A percentile compares a stretch with the other conserved stretches of the same genome.
These are phyloP conservation scores for Thunnus thynnus DNA, from an alignment of 2,113 vertebrate genomes.

Conservation along the genomic window DNA sequence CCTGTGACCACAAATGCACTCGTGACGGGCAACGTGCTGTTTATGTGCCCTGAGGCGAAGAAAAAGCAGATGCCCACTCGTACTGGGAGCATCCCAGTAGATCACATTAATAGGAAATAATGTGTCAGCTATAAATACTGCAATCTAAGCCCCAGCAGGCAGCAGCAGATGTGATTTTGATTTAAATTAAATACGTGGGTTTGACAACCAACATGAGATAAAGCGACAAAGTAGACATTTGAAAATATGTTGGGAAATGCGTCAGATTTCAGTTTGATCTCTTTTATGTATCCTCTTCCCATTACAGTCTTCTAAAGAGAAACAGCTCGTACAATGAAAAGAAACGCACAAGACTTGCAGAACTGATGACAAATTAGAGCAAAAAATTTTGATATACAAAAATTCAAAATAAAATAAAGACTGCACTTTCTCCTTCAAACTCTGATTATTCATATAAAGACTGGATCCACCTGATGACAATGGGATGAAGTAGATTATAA, in stretches of 20 bases:
- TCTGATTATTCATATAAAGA: slow-evolving; percentile 1
- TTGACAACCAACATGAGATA: not conserved
- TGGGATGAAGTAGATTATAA: not conserved
- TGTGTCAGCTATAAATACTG: slow-evolving; percentile 25
- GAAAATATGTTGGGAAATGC: slow-evolving; percentile 9
- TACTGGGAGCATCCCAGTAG: slow-evolving; percentile 7
- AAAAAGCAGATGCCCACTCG: not conserved
- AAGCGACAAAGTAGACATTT: slow-evolving; percentile 2
- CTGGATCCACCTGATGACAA: not conserved
- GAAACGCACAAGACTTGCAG: not conserved
- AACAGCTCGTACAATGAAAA: slow-evolving; percentile 1
- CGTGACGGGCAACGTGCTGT: not conserved
- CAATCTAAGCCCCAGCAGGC: not conserved
- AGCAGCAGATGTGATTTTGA: slow-evolving; percentile 23
- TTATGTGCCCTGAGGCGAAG: not conserved
- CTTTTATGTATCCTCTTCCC: not conserved
- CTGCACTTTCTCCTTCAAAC: not conserved
- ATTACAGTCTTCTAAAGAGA: slow-evolving; percentile 1
- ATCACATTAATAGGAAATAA: slow-evolving; percentile 29
- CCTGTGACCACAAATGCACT: slow-evolving; percentile 2
- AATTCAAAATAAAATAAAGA: not conserved
- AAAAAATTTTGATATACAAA: slow-evolving; percentile 8
- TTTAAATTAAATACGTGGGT: slow-evolving; percentile 14
- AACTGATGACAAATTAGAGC: slow-evolving; percentile 22
- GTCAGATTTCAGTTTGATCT: not conserved